Conservation (phyloP, 2,113 vertebrate species). For the Rana temporaria region DNA sequence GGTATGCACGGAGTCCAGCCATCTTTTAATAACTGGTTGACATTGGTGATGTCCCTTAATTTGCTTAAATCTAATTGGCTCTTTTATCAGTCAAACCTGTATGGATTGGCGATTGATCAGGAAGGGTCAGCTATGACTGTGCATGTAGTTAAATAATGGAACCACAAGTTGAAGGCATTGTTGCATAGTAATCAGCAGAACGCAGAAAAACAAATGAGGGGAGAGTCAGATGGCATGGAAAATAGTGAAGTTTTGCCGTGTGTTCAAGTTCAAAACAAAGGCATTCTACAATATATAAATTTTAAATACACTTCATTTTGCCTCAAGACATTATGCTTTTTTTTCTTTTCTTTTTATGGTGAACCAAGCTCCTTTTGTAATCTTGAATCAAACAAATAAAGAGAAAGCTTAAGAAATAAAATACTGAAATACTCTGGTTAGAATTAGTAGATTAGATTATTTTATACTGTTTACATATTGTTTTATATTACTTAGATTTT, state of each 20-base stretch:
- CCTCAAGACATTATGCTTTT: constrained; percentile 92
- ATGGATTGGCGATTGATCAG: constrained; percentile 87
- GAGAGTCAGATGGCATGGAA: constrained; percentile 73
- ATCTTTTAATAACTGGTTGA: constrained; percentile 82
- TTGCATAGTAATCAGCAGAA: constrained; percentile 77
- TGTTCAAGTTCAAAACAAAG: constrained; percentile 99
- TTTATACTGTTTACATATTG: too few relatives aligned
- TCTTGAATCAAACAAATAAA: constrained; percentile 92
- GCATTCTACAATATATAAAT: constrained; percentile 96
- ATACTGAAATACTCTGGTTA: constrained; percentile 99
- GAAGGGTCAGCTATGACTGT: constrained; percentile 82
- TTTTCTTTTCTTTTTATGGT: constrained; percentile 76
- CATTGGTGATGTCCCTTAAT: constrained; percentile 86
- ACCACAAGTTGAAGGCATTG: constrained; percentile 71
- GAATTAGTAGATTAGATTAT: constrained; percentile 85
- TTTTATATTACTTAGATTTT: too few relatives aligned
- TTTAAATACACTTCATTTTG: constrained; percentile 98
- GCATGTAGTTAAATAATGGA: constrained; percentile 86
- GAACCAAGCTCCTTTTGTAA: constrained; percentile 94
- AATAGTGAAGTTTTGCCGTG: constrained; percentile 79
- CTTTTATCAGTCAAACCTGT: constrained; percentile 87
- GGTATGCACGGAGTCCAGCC: constrained; percentile 77
- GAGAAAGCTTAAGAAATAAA: constrained; percentile 88
- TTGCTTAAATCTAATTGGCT: constrained; percentile 88
- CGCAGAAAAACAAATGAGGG: constrained; percentile 71